These are phyloP conservation scores for Geopemphigus sp. DNA, from an alignment of 1,140 invertebrate genomes.

Conservation along the genomic window DNA sequence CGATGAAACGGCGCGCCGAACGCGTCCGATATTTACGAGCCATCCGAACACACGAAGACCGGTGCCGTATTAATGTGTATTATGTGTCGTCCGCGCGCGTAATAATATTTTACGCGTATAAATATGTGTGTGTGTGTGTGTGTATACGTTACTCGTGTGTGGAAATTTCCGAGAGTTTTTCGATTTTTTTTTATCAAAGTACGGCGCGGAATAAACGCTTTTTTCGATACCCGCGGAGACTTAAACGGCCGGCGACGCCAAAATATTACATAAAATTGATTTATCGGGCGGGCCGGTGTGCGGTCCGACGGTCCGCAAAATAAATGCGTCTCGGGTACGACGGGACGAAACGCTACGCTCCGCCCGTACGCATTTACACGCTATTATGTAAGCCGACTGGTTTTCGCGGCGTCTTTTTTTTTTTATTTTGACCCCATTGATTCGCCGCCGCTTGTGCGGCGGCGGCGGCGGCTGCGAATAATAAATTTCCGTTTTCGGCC, in stretches of 20 bases:
- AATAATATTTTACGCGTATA: neutral
- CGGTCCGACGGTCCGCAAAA: conserved; percentile 27
- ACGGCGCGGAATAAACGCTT: neutral
- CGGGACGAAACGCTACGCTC: neutral
- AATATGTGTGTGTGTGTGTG: neutral
- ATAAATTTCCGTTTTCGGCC: conserved; percentile 4
- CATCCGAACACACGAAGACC: neutral
- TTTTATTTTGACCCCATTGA: neutral
- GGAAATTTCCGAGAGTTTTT: neutral
- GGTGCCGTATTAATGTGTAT: neutral
- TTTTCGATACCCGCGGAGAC: conserved; percentile 37
- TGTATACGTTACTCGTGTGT: too few species aligned
- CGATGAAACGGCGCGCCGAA: neutral
- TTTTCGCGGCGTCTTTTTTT: neutral
- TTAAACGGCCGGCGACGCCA: conserved; percentile 44
- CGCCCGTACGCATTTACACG: neutral
- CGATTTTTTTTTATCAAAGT: neutral
- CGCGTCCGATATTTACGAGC: neutral
- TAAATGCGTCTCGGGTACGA: conserved; percentile 15
- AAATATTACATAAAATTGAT: conserved; percentile 44
- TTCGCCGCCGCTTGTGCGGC: neutral
- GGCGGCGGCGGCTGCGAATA: neutral
- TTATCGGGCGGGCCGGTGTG: conserved; percentile 24
- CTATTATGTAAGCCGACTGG: neutral
- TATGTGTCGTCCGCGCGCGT: neutral